These are phyloP conservation scores for Leptinotarsa tumamoca DNA, from an alignment of 2,888 invertebrate species.

Conservation along the genomic window DNA sequence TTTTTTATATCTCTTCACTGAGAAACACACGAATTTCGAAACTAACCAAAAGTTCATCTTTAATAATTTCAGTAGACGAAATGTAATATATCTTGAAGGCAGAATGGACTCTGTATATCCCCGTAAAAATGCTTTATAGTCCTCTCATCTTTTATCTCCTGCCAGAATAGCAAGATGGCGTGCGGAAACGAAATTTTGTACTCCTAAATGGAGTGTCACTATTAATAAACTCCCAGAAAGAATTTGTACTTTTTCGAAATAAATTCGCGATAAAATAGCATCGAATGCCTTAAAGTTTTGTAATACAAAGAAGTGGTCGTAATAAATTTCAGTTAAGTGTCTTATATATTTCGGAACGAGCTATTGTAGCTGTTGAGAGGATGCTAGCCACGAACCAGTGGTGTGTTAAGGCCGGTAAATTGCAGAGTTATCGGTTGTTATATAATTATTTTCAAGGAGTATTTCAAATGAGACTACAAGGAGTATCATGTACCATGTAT, in stretches of 20 bases:
- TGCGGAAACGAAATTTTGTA: constrained; percentile 6
- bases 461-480: too few species aligned
- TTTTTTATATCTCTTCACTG: too few species aligned
- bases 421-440: background rate
- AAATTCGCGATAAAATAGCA: constrained; percentile 48
- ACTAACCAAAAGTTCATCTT: too few species aligned
- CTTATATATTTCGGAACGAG: constrained; percentile 56
- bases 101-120: background rate
- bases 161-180: background rate
- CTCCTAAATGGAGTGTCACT: constrained; percentile 5
- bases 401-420: background rate
- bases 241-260: constrained; percentile 23
- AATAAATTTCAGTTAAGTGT: constrained; percentile 56
- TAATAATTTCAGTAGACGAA: too few species aligned
- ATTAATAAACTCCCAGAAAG: constrained; percentile 20
- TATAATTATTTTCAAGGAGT: too few species aligned
- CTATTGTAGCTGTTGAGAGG: constrained; percentile 54
- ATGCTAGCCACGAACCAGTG: constrained; percentile 47
- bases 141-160: background rate
- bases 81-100: too few species aligned
- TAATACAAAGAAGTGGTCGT: constrained; percentile 54
- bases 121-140: background rate
- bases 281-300: constrained; percentile 54
- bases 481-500: too few species aligned
- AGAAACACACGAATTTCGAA: too few species aligned